Evolutionary conservation across 2,888 invertebrate genomes (phyloP).

Genomic region (Caenorhabditis sinica): DNA sequence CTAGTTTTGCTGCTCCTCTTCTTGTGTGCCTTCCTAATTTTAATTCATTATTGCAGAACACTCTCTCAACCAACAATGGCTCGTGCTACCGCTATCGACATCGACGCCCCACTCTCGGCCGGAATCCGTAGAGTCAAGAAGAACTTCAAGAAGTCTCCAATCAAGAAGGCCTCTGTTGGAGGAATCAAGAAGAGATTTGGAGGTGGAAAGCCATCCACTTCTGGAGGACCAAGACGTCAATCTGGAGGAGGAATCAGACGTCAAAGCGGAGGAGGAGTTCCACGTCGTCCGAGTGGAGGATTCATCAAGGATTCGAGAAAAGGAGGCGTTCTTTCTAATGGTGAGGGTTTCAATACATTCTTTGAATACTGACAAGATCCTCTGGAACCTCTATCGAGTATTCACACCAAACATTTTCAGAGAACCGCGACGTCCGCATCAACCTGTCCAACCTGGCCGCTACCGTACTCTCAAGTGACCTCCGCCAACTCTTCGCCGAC

Average conservation of each 20-base stretch:
- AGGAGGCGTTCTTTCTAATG: slow-evolving; percentile 20
- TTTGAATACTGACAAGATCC: too few relatives aligned
- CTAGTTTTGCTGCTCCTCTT: too few relatives aligned
- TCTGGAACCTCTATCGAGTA: too few relatives aligned
- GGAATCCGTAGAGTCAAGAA: slow-evolving; percentile 20
- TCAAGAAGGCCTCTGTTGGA: slow-evolving; percentile 12
- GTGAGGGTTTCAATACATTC: not conserved
- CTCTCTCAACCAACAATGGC: slow-evolving; percentile 20
- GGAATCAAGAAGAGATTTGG: slow-evolving; percentile 26
- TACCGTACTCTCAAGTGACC: slow-evolving; percentile 61
- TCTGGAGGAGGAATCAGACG: too few relatives aligned
- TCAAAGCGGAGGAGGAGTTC: slow-evolving; percentile 10
- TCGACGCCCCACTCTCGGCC: slow-evolving; percentile 36
- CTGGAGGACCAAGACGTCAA: slow-evolving; percentile 11
- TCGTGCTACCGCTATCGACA: slow-evolving; percentile 29
- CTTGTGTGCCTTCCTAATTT: too few relatives aligned
- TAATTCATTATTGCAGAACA: slow-evolving; percentile 3
- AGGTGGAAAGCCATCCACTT: not conserved
- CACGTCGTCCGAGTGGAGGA: slow-evolving; percentile 18
- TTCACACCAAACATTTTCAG: too few relatives aligned
- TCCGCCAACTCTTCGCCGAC: slow-evolving; percentile 67
- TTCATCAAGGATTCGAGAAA: not conserved
- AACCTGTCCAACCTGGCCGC: slow-evolving; percentile 69
- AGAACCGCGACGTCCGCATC: slow-evolving; percentile 58
- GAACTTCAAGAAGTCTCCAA: slow-evolving; percentile 10